Percentiles rank a stretch among this genome's conserved stretches.
Evolutionary conservation across 2,113 vertebrate genomes (phyloP).

Genomic region (Gymnobelideus leadbeateri): DNA sequence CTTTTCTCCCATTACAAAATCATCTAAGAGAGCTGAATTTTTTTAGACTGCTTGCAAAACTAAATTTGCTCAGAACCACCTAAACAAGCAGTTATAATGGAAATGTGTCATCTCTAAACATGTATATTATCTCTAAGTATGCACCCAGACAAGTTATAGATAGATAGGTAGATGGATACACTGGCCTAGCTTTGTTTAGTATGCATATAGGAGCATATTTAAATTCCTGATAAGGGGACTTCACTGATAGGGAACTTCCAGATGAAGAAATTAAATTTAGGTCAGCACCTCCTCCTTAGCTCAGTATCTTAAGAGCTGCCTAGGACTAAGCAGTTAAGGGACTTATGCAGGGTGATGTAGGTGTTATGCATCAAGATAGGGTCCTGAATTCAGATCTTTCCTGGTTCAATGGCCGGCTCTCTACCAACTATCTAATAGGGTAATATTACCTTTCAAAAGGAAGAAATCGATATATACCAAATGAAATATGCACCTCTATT

Average conservation of each 20-base stretch:
- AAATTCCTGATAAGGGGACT: too few relatives aligned
- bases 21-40: background rate
- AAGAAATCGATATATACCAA: background rate
- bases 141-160: background rate
- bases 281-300: background rate
- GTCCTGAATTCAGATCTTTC: background rate
- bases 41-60: background rate
- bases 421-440: background rate
- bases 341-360: background rate
- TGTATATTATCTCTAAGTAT: background rate
- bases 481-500: background rate
- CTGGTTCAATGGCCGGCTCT: background rate
- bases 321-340: background rate
- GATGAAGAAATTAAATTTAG: background rate
- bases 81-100: background rate
- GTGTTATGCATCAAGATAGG: background rate
- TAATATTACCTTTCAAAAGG: background rate
- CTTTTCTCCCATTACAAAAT: background rate
- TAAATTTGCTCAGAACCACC: background rate
- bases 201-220: background rate
- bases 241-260: background rate
- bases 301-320: background rate
- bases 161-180: background rate
- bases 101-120: background rate
- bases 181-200: background rate